Base-by-base conservation (phyloP, 2,797 vertebrate species). In the Rhinatrema bivittatum region DNA sequence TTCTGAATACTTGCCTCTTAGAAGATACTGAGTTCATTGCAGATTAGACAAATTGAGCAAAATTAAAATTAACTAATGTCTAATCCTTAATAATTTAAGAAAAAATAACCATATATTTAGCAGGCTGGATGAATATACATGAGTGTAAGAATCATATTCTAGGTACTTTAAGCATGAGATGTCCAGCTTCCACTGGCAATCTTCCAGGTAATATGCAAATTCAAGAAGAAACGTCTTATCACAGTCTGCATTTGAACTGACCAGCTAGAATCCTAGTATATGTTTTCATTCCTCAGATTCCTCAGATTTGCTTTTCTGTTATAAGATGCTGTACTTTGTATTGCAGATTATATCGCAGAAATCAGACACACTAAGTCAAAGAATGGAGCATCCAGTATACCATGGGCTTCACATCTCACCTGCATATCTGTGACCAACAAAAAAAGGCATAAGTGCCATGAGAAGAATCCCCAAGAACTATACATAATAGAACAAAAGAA, bases 341-440 rank as follows among this genome's bases (percentile, higher is more conserved):
- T 65, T 66, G 22, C 53, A 78, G 74, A 64, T 14, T 60, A 56
- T 31, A 30, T 55, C 51, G 33, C 50, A 34, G 66, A 68, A 43
- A 50, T 26, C 29, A 47, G 36, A 38, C 56, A n/a, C n/a, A n/a
- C n/a, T n/a, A n/a, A n/a, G n/a, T 44, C 13, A 2, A 6, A 5
- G 49, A 59, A 10, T 49, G 25, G 9, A 16, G 15, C 4, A 45
- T n/a, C n/a, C n/a, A n/a, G n/a, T n/a, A n/a, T n/a, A n/a, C n/a
- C 27, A 3, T 3, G 9, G 11, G 16, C 38, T 32, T 39, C 56
- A 20, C 58, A 49, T 29, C 36, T 60, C 3, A 5, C 36, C 38
- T 42, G 39, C 24, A 29, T 40, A 23, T 13, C 35, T 26, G 22
- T 40, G 20, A 66, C 39, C 13, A 62, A 42, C 46, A 71, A 60